Conservation (phyloP, 2,113 vertebrate genomes). For the Numenius arquata region DNA sequence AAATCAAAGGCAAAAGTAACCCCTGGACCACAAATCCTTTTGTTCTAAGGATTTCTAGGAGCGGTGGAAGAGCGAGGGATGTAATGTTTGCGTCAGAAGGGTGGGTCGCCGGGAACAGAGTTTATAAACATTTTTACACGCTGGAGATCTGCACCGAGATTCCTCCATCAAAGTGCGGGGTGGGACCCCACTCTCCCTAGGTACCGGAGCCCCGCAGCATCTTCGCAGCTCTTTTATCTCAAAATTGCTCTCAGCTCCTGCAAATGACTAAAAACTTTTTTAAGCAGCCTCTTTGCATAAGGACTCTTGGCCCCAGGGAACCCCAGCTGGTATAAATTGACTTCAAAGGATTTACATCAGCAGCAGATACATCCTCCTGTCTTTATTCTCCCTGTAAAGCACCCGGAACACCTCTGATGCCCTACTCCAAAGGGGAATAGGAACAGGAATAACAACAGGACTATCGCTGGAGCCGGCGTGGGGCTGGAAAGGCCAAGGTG, state of each 20-base stretch:
- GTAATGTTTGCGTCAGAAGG: not conserved
- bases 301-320: constrained; percentile 34
- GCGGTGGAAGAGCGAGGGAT: not conserved
- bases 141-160: constrained; percentile 10
- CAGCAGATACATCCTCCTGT: not conserved
- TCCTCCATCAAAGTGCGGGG: not conserved
- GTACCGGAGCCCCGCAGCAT: not conserved
- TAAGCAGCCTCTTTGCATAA: constrained; percentile 1
- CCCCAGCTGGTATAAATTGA: not conserved
- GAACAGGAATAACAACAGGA: not conserved
- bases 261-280: not conserved
- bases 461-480: fast-evolving
- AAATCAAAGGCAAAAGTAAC: not conserved
- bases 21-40: not conserved
- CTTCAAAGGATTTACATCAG: constrained; percentile 19
- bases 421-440: not conserved
- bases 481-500: not conserved
- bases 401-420: not conserved
- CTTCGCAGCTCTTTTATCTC: constrained; percentile 20
- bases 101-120: not conserved
- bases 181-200: not conserved
- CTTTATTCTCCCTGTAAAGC: not conserved
- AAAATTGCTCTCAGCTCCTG: not conserved
- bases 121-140: not conserved
- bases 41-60: not conserved